Evolutionary conservation across 1,140 invertebrate species (phyloP), one percentile per base, ranked within the genome.

Genomic region (Elymnias hypermnestra): DNA sequence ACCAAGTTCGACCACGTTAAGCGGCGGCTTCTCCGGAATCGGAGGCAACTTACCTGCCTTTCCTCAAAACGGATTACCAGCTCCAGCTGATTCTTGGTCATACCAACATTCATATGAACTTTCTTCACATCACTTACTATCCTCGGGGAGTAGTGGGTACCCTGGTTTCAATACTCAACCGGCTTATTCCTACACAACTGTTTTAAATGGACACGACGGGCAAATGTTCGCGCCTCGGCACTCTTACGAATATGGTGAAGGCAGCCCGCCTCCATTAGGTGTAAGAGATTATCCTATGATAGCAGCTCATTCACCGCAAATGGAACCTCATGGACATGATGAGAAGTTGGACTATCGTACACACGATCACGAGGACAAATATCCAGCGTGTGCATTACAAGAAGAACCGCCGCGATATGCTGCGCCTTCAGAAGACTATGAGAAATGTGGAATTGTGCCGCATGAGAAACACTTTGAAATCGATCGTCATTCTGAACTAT

Each of bases 91-190:
- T 57, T 91, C 92, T 2, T 94, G 93, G 93, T 90, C 88, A 22
- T 94, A 94, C 66, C 91, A 92, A 49, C 90, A 92, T 7, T 89
- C 92, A 0, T 94, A 94, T 63, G 93, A 94, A 59, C 65, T 94
- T 3, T 90, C 91, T 0, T 90, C 92, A 0, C 90, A 91, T 57
- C 92, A 92, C 18, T 90, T 94, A 52, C 83, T 94, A 4, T 93
- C 91, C 36, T 90, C 92, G 0, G 89, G 92, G 1, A 88, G 90
- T 19, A 89, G 90, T 0, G 76, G 72, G 5, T 94, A 94, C 37
- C 87, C 90, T 0, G 87, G 83, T 1, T 89, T 90, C 22, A 88
- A 88, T 14, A 79, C 88, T 1, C 85, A 87, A 42, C 87, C 68
- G 29, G 84, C 87, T 17, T 75, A 91, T 84, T 89, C 89, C 1